Evolutionary conservation across 2,888 invertebrate genomes (phyloP).

Genomic region (Schrankia costaestrigalis): DNA sequence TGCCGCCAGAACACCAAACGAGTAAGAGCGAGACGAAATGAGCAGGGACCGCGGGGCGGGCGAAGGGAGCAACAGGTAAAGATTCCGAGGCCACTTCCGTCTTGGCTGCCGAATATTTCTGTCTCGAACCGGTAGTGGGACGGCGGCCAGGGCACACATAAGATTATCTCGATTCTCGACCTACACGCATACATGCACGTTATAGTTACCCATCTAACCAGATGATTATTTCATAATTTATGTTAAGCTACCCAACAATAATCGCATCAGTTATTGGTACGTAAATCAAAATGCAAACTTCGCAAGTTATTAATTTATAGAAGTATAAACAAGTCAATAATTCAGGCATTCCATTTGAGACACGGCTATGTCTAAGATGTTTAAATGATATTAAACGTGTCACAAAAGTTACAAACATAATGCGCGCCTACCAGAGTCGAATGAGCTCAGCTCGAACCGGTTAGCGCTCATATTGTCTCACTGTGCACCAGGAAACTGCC

Average conservation of each 20-base stretch:
- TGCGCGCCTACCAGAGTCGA: constrained; percentile 48
- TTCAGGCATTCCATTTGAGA: too few species aligned
- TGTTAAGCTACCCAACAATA: too few species aligned
- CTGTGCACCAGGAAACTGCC: constrained; percentile 74
- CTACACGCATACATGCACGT: constrained; percentile 41
- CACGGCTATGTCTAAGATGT: too few species aligned
- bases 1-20: constrained; percentile 49
- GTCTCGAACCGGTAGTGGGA: constrained; percentile 81
- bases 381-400: constrained; percentile 35
- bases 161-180: constrained; percentile 53
- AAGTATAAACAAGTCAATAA: too few species aligned
- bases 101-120: constrained; percentile 81
- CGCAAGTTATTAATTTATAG: too few species aligned
- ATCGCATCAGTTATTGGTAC: too few species aligned
- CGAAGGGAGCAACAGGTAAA: constrained; percentile 81
- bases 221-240: too few species aligned
- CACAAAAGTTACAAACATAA: constrained; percentile 42
- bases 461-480: constrained; percentile 74
- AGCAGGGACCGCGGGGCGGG: constrained; percentile 62
- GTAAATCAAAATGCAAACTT: too few species aligned
- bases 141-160: constrained; percentile 71
- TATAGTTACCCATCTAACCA: constrained; percentile 13
- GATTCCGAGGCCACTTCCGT: constrained; percentile 82
- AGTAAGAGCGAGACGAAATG: constrained; percentile 59
- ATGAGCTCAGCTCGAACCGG: constrained; percentile 71